These are phyloP conservation scores for Herpetotheres cachinnans DNA, from an alignment of 2,113 vertebrate genomes.

Conservation along the genomic window DNA sequence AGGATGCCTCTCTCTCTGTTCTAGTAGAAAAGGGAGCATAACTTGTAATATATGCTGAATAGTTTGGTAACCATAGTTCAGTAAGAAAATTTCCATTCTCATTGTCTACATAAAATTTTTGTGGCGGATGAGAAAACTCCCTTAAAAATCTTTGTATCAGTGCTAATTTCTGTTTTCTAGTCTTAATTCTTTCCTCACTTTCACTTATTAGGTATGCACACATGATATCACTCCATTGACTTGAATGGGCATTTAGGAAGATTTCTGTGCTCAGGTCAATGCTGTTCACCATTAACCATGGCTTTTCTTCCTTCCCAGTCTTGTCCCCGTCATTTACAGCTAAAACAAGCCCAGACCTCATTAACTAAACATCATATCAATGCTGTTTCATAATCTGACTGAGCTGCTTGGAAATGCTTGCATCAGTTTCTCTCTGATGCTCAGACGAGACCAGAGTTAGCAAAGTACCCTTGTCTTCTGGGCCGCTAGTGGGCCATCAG, in stretches of 20 bases:
- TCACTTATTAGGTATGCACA: rapidly evolving
- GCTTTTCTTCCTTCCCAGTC: background rate
- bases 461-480: background rate
- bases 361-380: background rate
- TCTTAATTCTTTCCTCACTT: background rate
- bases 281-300: background rate
- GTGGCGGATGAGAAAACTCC: background rate
- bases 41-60: background rate
- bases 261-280: background rate
- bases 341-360: background rate
- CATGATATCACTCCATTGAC: background rate
- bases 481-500: background rate
- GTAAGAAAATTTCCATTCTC: background rate
- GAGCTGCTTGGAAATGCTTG: background rate
- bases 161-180: background rate
- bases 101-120: background rate
- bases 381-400: background rate
- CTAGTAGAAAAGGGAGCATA: background rate
- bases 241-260: background rate
- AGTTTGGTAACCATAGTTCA: background rate
- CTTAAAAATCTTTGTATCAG: background rate
- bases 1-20: background rate
- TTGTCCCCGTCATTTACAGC: background rate
- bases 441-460: background rate
- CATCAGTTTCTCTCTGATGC: background rate